Percentiles rank a stretch among this genome's conserved stretches.
Conservation (phyloP, 2,797 vertebrate species). For the Yasuhikotakia modesta region DNA sequence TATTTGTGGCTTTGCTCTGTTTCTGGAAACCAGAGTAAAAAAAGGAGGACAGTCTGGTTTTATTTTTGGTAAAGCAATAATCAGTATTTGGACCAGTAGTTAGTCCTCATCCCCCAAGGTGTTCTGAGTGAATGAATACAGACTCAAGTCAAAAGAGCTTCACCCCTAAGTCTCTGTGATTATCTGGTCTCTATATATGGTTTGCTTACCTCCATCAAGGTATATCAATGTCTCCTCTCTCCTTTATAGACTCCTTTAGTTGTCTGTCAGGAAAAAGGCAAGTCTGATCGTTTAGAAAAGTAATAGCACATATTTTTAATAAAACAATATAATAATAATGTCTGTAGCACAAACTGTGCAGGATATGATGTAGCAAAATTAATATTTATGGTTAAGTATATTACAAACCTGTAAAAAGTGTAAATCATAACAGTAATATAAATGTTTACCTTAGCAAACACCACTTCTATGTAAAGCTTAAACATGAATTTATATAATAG, state of each 20-base stretch:
- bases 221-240: too few relatives aligned
- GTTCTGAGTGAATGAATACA: not conserved
- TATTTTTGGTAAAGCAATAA: constrained; percentile 24
- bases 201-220: too few relatives aligned
- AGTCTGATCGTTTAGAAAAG: too few relatives aligned
- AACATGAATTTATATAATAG: not conserved
- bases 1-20: constrained; percentile 4
- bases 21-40: constrained; percentile 9
- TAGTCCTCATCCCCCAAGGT: not conserved
- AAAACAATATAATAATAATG: too few relatives aligned
- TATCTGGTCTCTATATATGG: too few relatives aligned
- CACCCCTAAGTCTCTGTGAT: too few relatives aligned
- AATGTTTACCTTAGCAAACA: not conserved
- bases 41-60: constrained; percentile 26
- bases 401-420: not conserved
- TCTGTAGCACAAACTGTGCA: not conserved
- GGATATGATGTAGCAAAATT: not conserved
- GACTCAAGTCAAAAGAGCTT: too few relatives aligned
- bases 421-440: not conserved
- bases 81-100: constrained; percentile 16
- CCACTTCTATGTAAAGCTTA: too few relatives aligned
- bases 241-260: too few relatives aligned
- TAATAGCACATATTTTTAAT: too few relatives aligned
- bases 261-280: too few relatives aligned
- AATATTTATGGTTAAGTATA: not conserved